Evolutionary conservation across 2,888 invertebrate species (phyloP).

Genomic region (Mechanitis mazaeus): DNA sequence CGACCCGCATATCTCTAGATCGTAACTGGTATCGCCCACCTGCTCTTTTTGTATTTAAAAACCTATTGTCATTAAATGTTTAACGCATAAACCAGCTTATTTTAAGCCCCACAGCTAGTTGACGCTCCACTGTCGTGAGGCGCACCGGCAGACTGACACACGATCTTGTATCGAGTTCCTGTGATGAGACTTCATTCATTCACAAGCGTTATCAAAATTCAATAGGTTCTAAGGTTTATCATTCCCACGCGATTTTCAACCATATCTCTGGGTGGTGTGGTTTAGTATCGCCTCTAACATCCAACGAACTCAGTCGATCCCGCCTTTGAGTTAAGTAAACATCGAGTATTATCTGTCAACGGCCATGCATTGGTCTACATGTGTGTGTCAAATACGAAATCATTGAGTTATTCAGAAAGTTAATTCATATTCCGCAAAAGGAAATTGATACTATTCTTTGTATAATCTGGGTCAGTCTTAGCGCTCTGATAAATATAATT

Average conservation of each 20-base stretch:
- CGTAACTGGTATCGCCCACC: conserved; percentile 45
- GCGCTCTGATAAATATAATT: conserved; percentile 19
- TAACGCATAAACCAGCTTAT: conserved; percentile 28
- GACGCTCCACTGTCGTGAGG: conserved; percentile 45
- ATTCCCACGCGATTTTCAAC: conserved; percentile 48
- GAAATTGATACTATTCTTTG: conserved; percentile 35
- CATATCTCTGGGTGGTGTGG: conserved; percentile 47
- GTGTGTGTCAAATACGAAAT: conserved; percentile 54
- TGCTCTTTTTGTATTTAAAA: conserved; percentile 41
- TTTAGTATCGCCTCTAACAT: conserved; percentile 40
- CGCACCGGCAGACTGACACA: conserved; percentile 43
- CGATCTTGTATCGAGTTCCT: conserved; percentile 59
- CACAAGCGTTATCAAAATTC: conserved; percentile 57
- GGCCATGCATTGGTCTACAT: conserved; percentile 60
- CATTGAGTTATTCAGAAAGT: conserved; percentile 65
- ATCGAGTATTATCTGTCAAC: conserved; percentile 75
- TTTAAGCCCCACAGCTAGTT: conserved; percentile 29
- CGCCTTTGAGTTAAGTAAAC: conserved; percentile 74
- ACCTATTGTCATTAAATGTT: conserved; percentile 29
- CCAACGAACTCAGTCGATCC: conserved; percentile 52
- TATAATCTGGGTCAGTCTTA: conserved; percentile 44
- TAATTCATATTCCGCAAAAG: conserved; percentile 37
- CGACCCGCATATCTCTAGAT: conserved; percentile 63
- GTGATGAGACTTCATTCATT: conserved; percentile 74
- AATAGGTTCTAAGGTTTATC: conserved; percentile 50